These are phyloP conservation scores for Actias luna DNA, from an alignment of 2,888 invertebrate species.

Conservation along the genomic window DNA sequence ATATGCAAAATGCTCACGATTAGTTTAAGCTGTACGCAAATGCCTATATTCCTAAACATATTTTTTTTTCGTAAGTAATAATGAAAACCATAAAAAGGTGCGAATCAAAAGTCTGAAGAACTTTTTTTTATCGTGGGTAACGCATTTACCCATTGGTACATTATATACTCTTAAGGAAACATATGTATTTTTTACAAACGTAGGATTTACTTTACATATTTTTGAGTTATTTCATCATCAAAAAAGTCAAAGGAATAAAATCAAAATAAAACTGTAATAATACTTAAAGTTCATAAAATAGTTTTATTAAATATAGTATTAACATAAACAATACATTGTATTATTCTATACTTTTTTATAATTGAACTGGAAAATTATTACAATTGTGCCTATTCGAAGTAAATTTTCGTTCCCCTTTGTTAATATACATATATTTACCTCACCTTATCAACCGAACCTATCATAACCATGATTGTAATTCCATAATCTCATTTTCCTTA, in stretches of 20 bases:
- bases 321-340: background rate
- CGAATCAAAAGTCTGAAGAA: too few species aligned
- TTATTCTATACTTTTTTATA: background rate
- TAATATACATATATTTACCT: slow-evolving; percentile 31
- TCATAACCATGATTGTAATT: slow-evolving; percentile 30
- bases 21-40: too few species aligned
- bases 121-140: too few species aligned
- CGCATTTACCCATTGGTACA: too few species aligned
- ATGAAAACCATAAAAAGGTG: too few species aligned
- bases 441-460: slow-evolving; percentile 29
- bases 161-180: background rate
- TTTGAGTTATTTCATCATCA: background rate
- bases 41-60: too few species aligned
- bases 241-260: background rate
- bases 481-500: slow-evolving; percentile 29
- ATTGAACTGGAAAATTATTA: background rate
- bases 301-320: too few species aligned
- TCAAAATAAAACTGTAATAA: background rate
- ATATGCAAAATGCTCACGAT: too few species aligned
- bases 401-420: slow-evolving; percentile 25
- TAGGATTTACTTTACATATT: background rate
- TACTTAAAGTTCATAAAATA: background rate
- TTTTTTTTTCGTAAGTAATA: too few species aligned
- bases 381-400: background rate
- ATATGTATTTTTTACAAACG: background rate